These are phyloP conservation scores for Parazoanthus darwini DNA, from an alignment of 92 coral and sea anemone species.

Conservation along the genomic window DNA sequence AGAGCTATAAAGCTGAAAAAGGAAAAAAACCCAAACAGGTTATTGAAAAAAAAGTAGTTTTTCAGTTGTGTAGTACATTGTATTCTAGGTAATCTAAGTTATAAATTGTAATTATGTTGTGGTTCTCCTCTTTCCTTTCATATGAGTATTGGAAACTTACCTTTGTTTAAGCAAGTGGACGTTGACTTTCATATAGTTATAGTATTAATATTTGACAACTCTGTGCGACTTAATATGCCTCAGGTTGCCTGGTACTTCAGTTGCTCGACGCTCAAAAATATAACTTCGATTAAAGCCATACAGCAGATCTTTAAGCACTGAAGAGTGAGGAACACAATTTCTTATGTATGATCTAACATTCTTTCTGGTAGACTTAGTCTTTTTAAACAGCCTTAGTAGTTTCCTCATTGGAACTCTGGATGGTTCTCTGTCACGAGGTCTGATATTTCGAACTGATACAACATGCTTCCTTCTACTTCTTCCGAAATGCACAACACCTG, in stretches of 20 bases:
- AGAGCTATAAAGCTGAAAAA: too few relatives aligned
- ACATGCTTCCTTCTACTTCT: background rate
- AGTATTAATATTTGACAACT: background rate
- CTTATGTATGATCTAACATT: too few relatives aligned
- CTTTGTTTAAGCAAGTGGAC: background rate
- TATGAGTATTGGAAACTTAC: background rate
- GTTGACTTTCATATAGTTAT: background rate
- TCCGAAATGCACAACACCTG: background rate
- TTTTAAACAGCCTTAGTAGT: background rate
- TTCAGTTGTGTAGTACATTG: background rate
- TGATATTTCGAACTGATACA: background rate
- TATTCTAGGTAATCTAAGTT: slow-evolving; percentile 11
- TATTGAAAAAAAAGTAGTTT: background rate
- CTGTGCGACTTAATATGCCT: background rate
- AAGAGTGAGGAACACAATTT: too few relatives aligned
- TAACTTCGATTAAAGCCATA: too few relatives aligned
- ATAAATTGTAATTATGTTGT: background rate
- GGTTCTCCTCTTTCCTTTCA: background rate
- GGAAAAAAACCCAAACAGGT: too few relatives aligned
- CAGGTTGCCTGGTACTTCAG: background rate
- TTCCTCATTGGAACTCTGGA: slow-evolving; percentile 19
- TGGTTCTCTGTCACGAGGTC: slow-evolving; percentile 21
- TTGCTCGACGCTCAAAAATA: background rate
- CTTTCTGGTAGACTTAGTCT: background rate
- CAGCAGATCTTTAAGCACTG: too few relatives aligned